Conservation (phyloP, 2,797 vertebrate species). For the Myotis vivesi region DNA sequence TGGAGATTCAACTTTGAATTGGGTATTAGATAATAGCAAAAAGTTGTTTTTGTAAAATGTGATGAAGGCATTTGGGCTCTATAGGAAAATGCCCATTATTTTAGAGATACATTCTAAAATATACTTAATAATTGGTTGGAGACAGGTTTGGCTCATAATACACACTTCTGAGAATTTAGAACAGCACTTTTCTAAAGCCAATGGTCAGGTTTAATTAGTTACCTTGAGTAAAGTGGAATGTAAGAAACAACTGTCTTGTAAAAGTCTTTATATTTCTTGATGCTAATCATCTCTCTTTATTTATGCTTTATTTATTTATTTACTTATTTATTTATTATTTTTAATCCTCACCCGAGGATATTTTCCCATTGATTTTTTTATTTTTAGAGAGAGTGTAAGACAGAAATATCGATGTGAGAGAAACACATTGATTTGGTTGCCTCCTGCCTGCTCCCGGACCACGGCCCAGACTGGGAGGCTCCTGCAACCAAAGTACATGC, state of each 20-base stretch:
- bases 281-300: background rate
- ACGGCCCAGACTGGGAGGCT: too few species aligned
- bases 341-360: too few species aligned
- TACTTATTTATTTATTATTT: too few species aligned
- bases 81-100: background rate
- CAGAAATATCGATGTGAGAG: too few species aligned
- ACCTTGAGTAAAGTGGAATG: background rate
- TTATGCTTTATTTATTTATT: background rate
- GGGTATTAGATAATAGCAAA: background rate
- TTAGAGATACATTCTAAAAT: background rate
- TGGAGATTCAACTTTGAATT: background rate
- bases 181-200: conserved; percentile 5
- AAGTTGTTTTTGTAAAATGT: background rate
- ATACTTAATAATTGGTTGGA: background rate
- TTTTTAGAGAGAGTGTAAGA: too few species aligned
- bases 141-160: background rate
- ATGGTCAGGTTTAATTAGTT: background rate
- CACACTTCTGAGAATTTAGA: conserved; percentile 31
- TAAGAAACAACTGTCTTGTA: background rate
- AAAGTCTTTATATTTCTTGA: background rate
- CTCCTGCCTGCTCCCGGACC: too few species aligned
- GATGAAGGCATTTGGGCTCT: background rate
- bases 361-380: too few species aligned
- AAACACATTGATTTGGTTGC: too few species aligned
- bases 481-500: too few species aligned